Base-by-base conservation (phyloP, 1,140 invertebrate genomes). In the Ceratina australensis region DNA sequence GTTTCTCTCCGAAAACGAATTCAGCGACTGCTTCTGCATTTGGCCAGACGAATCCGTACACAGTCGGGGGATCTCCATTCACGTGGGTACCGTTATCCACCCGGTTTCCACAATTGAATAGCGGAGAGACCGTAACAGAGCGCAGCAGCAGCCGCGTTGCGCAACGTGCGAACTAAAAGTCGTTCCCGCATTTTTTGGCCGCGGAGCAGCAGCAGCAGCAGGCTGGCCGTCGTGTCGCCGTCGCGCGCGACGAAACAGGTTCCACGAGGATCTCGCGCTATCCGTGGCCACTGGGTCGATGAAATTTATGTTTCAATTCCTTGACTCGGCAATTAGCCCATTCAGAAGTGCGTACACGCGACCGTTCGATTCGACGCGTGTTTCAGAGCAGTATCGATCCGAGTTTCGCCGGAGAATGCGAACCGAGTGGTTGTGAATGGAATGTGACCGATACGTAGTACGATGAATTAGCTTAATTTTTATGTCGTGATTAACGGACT, bases 21-120 rank as follows among this genome's bases (percentile, higher is more conserved):
- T 42, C 33, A 1, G 33, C 33, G 33, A 10, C 33, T 10, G 33
- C 33, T 42, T 42, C 33, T 42, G 5, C 33, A 42, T 42, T 42
- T 42, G 33, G 33, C 33, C 33, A 42, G 33, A 42, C 33, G 16
- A 18, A 54, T n/a, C 47, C n/a, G 52, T 16, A 54, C 16, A 18
- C 52, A 52, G 13, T 2, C 33, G 61, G 61, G 66, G 50, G 59
- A 65, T 78, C 57, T 26, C 52, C 71, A 78, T 78, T 78, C 77
- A 73, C 52, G 42, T 4, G 12, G 63, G 26, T 78, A 78, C 71
- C 72, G 64, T 75, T 79, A 79, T n/a, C 15, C 33, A 42, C 33
- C 49, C 57, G 47, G 72, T 79, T 67, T 56, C 72, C 16, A 75
- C 78, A 63, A 79, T 79, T 52, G 64, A 68, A 75, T 75, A 42